Evolutionary conservation across 2,113 vertebrate genomes (phyloP).

Genomic region (Vimba vimba): DNA sequence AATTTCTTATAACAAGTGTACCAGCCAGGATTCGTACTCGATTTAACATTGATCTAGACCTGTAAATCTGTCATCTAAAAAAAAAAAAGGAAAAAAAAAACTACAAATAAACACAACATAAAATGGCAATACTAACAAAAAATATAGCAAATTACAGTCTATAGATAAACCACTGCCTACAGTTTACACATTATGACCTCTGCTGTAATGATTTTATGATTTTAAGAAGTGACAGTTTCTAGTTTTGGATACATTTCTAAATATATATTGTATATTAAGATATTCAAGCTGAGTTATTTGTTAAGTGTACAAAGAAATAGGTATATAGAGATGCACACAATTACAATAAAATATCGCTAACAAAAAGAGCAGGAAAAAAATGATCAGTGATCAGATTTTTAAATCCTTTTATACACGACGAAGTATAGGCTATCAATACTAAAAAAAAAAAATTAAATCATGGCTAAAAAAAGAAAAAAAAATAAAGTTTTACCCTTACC

Average conservation of each 20-base stretch:
- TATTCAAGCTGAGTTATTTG: conserved; percentile 21
- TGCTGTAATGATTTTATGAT: conserved; percentile 1
- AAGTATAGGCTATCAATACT: conserved; percentile 31
- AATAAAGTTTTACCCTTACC: not conserved
- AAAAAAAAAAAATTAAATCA: conserved; percentile 15
- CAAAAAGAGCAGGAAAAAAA: conserved; percentile 52
- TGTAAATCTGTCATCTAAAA: too few relatives aligned
- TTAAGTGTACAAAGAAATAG: conserved; percentile 36
- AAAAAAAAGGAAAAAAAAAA: not conserved
- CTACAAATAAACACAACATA: not conserved
- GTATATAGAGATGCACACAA: conserved; percentile 58
- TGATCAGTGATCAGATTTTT: conserved; percentile 45
- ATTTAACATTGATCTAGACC: not conserved
- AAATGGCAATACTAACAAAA: not conserved
- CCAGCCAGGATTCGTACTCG: conserved; percentile 11
- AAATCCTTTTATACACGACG: conserved; percentile 48
- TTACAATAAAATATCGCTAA: conserved; percentile 55
- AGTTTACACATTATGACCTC: conserved; percentile 17
- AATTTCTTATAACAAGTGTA: not conserved
- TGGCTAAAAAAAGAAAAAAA: conserved; percentile 47
- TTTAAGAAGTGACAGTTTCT: conserved; percentile 3
- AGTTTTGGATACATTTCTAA: conserved; percentile 25
- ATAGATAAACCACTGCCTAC: conserved; percentile 11
- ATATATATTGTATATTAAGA: conserved; percentile 29
- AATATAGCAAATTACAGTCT: conserved; percentile 2